Percentiles rank a stretch among this genome's conserved stretches.
Conservation (phyloP, 1,140 invertebrate genomes). For the Drepana arcuata region DNA sequence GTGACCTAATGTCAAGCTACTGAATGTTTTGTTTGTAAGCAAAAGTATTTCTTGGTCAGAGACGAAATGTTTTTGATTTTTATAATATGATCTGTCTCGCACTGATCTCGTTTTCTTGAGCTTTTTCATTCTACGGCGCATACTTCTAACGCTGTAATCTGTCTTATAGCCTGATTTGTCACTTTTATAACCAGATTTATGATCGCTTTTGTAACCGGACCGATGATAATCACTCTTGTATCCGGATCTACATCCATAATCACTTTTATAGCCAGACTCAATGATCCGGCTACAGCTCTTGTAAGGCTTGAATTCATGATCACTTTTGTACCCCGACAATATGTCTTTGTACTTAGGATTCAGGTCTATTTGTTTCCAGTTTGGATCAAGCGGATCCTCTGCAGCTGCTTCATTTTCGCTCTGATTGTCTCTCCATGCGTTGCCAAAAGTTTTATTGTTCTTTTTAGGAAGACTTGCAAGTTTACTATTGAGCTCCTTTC, state of each 20-base stretch:
- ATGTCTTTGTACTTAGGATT: constrained; percentile 75
- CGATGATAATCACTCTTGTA: constrained; percentile 71
- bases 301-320: constrained; percentile 71
- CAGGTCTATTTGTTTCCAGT: constrained; percentile 76
- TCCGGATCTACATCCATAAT: constrained; percentile 70
- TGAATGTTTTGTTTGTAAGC: constrained; percentile 67
- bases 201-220: constrained; percentile 74
- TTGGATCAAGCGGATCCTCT: constrained; percentile 71
- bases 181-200: constrained; percentile 74
- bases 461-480: constrained; percentile 53
- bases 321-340: constrained; percentile 73
- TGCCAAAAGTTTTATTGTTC: constrained; percentile 42
- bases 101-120: constrained; percentile 71
- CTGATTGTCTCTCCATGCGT: constrained; percentile 61
- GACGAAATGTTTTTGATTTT: constrained; percentile 71
- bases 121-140: constrained; percentile 64
- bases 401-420: constrained; percentile 66
- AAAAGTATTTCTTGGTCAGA: constrained; percentile 68
- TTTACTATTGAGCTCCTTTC: constrained; percentile 66
- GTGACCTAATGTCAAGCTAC: constrained; percentile 59
- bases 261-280: constrained; percentile 74
- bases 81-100: constrained; percentile 65
- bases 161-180: constrained; percentile 75
- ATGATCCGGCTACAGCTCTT: constrained; percentile 74
- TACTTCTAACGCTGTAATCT: constrained; percentile 72